Conservation (phyloP, 2,113 vertebrate species). For the Nibea albiflora region DNA sequence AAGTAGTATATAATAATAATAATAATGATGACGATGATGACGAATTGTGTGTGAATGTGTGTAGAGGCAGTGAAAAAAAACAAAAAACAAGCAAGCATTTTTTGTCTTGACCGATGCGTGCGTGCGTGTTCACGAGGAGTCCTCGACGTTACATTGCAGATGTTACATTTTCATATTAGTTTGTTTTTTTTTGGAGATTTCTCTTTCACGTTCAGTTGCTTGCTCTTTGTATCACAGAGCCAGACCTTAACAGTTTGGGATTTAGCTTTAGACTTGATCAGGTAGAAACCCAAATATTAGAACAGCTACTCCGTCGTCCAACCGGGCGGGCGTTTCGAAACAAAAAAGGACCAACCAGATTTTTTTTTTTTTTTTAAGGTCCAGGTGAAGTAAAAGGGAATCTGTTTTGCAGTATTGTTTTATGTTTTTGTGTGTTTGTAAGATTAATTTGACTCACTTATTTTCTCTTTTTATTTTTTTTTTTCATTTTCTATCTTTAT, state of each 20-base stretch:
- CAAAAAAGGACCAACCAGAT: conserved; percentile 74
- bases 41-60: conserved; percentile 45
- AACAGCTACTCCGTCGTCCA: conserved; percentile 32
- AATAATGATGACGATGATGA: conserved; percentile 38
- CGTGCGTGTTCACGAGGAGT: conserved; percentile 43
- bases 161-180: conserved; percentile 45
- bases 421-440: conserved; percentile 26
- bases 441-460: conserved; percentile 19
- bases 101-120: conserved; percentile 29
- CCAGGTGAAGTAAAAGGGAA: conserved; percentile 71
- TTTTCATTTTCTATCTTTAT: conserved; percentile 42
- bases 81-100: conserved; percentile 29
- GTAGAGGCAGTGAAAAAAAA: conserved; percentile 27
- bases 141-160: conserved; percentile 48
- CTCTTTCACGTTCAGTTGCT: conserved; percentile 9
- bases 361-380: conserved; percentile 14
- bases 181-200: conserved; percentile 29
- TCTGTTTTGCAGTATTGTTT: conserved; percentile 54
- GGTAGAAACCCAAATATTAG: conserved; percentile 27
- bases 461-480: conserved; percentile 43
- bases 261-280: conserved; percentile 46
- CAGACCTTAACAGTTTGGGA: conserved; percentile 58
- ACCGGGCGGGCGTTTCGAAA: conserved; percentile 32
- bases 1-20: conserved; percentile 68
- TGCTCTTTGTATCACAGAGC: conserved; percentile 17